phyloP scores from a whole-genome alignment of 2,113 vertebrate genomes.

The Progne subis region DNA sequence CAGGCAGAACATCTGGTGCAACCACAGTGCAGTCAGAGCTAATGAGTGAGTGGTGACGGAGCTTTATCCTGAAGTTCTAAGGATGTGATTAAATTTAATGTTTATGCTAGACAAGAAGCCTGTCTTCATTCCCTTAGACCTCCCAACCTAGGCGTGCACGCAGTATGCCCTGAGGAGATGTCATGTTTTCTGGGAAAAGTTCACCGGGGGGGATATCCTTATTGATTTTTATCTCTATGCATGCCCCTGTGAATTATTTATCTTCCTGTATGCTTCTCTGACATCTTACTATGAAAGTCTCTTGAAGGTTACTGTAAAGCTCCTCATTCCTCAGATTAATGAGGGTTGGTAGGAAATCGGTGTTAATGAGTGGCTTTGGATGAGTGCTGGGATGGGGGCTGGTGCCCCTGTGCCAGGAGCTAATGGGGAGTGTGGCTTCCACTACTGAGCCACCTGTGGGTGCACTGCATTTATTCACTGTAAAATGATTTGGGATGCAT shows the following conservation, averaged over 20 bases:
- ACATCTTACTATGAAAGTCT: not conserved
- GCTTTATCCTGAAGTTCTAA: not conserved
- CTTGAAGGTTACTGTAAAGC: not conserved
- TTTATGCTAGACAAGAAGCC: not conserved
- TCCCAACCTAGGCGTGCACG: not conserved
- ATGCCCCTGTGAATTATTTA: constrained; percentile 21
- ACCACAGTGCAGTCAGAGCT: not conserved
- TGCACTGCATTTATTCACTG: not conserved
- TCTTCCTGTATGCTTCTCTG: constrained; percentile 1
- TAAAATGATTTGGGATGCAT: not conserved
- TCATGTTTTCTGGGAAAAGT: not conserved
- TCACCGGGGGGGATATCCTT: not conserved
- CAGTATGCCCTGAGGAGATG: not conserved
- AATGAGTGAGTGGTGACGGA: not conserved
- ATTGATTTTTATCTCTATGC: not conserved
- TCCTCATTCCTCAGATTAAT: not conserved
- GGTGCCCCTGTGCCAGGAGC: accelerated
- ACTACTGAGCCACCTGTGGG: not conserved
- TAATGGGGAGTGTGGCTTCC: not conserved
- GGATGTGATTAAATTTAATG: not conserved
- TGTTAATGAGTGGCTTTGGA: not conserved
- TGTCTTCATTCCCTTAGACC: not conserved
- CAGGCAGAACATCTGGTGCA: not conserved
- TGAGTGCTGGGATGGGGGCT: not conserved
- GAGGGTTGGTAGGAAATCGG: not conserved